Conservation (phyloP, 2,888 invertebrate genomes). For the Limnephilus rhombicus region DNA sequence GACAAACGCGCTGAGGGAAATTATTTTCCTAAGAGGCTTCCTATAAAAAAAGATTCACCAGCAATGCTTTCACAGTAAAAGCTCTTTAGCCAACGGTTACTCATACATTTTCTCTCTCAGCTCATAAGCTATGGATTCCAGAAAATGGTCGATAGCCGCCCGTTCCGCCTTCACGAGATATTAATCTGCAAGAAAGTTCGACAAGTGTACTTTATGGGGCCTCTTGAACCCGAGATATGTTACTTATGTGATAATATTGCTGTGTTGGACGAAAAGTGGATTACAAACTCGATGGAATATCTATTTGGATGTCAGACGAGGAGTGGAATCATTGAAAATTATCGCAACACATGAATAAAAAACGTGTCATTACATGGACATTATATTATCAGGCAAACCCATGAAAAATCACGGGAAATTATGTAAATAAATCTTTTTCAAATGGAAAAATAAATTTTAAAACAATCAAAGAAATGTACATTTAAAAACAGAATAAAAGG, state of each 20-base stretch:
- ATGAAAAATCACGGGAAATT: no score
- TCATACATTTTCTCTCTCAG: not conserved
- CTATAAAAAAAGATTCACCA: no score
- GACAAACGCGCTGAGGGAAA: no score
- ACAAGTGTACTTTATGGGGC: conserved; percentile 32
- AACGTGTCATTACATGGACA: no score
- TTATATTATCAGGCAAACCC: no score
- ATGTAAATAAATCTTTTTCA: no score
- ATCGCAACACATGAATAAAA: not conserved
- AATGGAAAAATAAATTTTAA: no score
- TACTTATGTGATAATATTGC: not conserved
- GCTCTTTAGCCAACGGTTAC: not conserved
- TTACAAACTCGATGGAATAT: not conserved
- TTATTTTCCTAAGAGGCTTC: no score
- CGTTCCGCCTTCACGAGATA: conserved; percentile 16
- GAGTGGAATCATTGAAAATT: not conserved
- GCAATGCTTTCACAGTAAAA: not conserved
- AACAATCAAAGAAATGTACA: no score
- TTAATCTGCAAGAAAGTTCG: conserved; percentile 37
- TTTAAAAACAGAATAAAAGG: no score
- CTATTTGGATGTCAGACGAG: not conserved
- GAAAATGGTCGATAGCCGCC: conserved; percentile 15
- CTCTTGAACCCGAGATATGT: not conserved
- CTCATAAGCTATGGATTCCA: conserved; percentile 31
- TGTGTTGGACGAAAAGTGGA: not conserved